Percentiles rank a stretch among this genome's conserved stretches.
Conservation (phyloP, 1,140 invertebrate genomes). For the Tachypleus tridentatus region DNA sequence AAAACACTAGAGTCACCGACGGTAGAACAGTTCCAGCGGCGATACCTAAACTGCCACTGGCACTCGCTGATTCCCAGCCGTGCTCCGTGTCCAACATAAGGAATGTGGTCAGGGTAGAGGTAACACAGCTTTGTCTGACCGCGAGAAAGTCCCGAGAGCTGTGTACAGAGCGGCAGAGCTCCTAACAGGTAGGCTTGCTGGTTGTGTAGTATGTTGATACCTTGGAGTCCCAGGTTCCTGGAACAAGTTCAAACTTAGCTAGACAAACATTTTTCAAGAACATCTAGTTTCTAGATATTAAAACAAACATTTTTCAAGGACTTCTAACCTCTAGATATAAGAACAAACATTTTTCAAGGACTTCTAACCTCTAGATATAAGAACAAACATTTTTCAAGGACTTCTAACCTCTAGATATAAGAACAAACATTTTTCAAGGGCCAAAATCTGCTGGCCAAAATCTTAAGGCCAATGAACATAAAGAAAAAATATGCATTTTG, state of each 20-base stretch:
- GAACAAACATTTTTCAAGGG: too few relatives aligned
- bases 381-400: too few relatives aligned
- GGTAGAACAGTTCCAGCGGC: slow-evolving; percentile 78
- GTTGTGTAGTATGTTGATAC: slow-evolving; percentile 37
- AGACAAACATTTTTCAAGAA: too few relatives aligned
- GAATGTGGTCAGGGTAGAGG: slow-evolving; percentile 49
- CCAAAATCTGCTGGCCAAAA: too few relatives aligned
- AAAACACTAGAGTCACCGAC: slow-evolving; percentile 60
- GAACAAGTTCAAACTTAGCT: neutral
- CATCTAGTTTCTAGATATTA: too few relatives aligned
- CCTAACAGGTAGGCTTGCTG: slow-evolving; percentile 39
- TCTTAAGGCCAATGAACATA: too few relatives aligned
- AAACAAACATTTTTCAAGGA: too few relatives aligned
- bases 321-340: too few relatives aligned
- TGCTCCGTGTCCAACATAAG: slow-evolving; percentile 35
- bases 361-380: too few relatives aligned
- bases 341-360: too few relatives aligned
- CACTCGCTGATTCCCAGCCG: slow-evolving; percentile 53
- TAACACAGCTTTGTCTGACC: slow-evolving; percentile 62
- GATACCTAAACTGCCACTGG: slow-evolving; percentile 71
- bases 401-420: too few relatives aligned
- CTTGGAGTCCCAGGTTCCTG: slow-evolving; percentile 40
- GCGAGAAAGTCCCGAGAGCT: slow-evolving; percentile 51
- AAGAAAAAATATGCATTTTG: too few relatives aligned
- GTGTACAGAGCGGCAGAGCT: slow-evolving; percentile 42